phyloP scores from a whole-genome alignment of 2,888 invertebrate species.

The Lasioglossum vierecki region DNA sequence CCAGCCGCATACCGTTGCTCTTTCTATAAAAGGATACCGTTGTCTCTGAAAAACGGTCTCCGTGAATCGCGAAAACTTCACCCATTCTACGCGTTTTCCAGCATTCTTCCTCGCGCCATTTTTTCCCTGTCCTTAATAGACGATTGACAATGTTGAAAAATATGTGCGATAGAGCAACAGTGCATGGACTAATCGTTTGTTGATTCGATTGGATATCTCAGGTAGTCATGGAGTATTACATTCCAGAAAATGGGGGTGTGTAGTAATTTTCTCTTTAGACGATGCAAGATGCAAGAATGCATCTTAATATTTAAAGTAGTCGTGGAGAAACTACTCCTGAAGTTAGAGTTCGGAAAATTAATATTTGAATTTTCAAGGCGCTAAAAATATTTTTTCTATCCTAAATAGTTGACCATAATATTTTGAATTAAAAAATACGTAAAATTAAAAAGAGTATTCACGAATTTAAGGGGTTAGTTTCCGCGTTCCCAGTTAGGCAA shows the following conservation, averaged over 20 bases:
- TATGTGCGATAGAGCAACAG: background rate
- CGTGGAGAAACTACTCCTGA: background rate
- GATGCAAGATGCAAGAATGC: too few species aligned
- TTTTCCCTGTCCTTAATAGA: too few species aligned
- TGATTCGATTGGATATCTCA: background rate
- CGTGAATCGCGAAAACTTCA: background rate
- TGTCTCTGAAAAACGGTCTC: conserved; percentile 29
- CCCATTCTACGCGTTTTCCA: background rate
- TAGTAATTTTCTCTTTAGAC: background rate
- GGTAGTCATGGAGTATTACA: background rate
- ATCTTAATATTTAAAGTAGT: background rate
- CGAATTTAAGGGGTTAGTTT: too few species aligned
- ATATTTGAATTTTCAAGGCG: background rate
- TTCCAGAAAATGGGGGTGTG: background rate
- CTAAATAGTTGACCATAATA: background rate
- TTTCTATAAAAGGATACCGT: conserved; percentile 26
- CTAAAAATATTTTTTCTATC: background rate
- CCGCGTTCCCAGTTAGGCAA: too few species aligned
- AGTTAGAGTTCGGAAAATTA: too few species aligned
- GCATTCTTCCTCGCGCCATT: background rate
- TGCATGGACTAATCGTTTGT: background rate
- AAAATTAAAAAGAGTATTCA: too few species aligned
- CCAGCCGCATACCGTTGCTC: conserved; percentile 40
- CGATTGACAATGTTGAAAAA: background rate
- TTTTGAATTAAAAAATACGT: background rate